Evolutionary conservation across 2,113 vertebrate species (phyloP).

Genomic region (Arizona elegans): DNA sequence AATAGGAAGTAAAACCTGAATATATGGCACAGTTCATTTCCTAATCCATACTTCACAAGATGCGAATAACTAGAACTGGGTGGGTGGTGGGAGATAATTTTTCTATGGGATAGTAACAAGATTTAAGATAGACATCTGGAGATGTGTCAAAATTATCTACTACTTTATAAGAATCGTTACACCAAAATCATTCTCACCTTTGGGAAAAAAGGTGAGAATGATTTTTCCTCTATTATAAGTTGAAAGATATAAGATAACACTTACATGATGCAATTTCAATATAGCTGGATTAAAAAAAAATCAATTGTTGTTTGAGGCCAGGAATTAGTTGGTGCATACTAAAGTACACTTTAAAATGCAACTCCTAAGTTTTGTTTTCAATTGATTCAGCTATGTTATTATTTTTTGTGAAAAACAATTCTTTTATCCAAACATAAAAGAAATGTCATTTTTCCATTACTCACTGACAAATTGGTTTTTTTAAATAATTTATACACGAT

Average conservation of each 20-base stretch:
- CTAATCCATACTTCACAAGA: constrained; percentile 36
- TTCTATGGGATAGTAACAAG: constrained; percentile 25
- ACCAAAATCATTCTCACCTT: neutral
- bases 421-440: neutral
- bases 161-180: neutral
- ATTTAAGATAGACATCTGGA: constrained; percentile 22
- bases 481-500: neutral
- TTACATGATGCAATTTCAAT: neutral
- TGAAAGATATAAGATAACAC: neutral
- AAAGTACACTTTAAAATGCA: neutral
- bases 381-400: neutral
- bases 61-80: neutral
- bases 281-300: neutral
- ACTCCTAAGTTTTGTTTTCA: neutral
- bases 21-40: constrained; percentile 43
- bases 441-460: neutral
- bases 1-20: constrained; percentile 44
- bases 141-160: neutral
- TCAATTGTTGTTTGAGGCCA: neutral
- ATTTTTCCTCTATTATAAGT: neutral
- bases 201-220: neutral
- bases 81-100: neutral
- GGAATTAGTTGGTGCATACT: neutral
- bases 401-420: neutral
- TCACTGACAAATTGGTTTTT: neutral